A percentile compares a stretch with the other conserved stretches of the same genome.
Evolutionary conservation across 2,113 vertebrate genomes (phyloP).

Genomic region (Leucoraja erinaceus): DNA sequence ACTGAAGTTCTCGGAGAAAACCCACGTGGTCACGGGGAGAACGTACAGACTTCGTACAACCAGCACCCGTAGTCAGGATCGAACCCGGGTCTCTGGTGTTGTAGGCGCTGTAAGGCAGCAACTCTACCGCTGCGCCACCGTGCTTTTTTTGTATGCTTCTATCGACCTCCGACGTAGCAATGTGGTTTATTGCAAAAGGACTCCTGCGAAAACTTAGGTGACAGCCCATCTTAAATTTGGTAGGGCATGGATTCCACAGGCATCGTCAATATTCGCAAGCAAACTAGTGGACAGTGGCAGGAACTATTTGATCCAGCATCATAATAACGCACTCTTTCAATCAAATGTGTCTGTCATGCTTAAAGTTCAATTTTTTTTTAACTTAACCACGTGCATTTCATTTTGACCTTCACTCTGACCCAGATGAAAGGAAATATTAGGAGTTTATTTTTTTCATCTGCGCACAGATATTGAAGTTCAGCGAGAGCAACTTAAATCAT

Average conservation of each 20-base stretch:
- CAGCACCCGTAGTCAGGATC: too few relatives aligned
- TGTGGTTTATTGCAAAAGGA: not conserved
- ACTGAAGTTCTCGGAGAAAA: too few relatives aligned
- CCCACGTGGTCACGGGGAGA: too few relatives aligned
- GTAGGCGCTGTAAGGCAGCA: too few relatives aligned
- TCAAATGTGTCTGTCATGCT: not conserved
- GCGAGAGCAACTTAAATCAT: not conserved
- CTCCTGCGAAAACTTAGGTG: not conserved
- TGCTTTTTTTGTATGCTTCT: too few relatives aligned
- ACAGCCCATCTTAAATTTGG: not conserved
- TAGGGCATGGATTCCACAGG: not conserved
- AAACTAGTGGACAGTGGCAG: not conserved
- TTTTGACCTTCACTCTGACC: not conserved
- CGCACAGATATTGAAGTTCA: not conserved
- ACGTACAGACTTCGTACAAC: too few relatives aligned
- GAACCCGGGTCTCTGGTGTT: too few relatives aligned
- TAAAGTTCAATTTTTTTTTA: not conserved
- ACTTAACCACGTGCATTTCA: not conserved
- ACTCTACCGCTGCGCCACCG: too few relatives aligned
- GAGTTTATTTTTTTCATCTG: not conserved
- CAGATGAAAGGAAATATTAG: not conserved
- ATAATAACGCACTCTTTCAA: not conserved
- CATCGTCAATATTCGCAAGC: not conserved
- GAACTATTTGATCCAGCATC: not conserved
- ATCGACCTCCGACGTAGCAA: too few relatives aligned